Evolutionary conservation across 64 coral and sea anemone genomes (phyloP).

Genomic region (Pocillopora verrucosa): DNA sequence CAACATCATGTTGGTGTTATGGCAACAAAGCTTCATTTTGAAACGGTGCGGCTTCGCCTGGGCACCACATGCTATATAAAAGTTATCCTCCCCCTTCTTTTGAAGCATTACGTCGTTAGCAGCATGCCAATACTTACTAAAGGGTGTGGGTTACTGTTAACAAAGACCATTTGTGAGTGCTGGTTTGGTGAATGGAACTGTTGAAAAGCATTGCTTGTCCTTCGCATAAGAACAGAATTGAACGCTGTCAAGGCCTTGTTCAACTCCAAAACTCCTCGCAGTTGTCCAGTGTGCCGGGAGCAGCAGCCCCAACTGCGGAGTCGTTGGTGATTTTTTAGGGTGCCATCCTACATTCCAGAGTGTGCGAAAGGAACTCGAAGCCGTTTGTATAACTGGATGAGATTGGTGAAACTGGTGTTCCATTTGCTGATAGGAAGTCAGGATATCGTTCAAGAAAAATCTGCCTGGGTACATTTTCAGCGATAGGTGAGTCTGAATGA

Average conservation of each 20-base stretch:
- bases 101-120: too few relatives aligned
- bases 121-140: background rate
- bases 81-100: too few relatives aligned
- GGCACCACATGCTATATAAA: too few relatives aligned
- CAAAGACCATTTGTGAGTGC: constrained; percentile 10
- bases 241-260: background rate
- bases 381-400: background rate
- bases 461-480: background rate
- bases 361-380: background rate
- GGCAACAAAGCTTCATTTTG: too few relatives aligned
- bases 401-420: background rate
- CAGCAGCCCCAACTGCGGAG: background rate
- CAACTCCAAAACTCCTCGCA: background rate
- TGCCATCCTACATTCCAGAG: background rate
- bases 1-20: too few relatives aligned
- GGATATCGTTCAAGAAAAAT: constrained; percentile 4
- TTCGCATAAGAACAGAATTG: background rate
- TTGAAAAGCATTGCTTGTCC: constrained; percentile 22
- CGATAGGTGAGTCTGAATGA: background rate
- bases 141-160: background rate
- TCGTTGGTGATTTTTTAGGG: background rate
- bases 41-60: too few relatives aligned
- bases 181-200: background rate
- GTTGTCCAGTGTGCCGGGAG: background rate
- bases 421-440: background rate